Percentiles rank a stretch among this genome's conserved stretches.
phyloP scores from a whole-genome alignment of 2,797 vertebrate species.

The Tokudaia muenninki region DNA sequence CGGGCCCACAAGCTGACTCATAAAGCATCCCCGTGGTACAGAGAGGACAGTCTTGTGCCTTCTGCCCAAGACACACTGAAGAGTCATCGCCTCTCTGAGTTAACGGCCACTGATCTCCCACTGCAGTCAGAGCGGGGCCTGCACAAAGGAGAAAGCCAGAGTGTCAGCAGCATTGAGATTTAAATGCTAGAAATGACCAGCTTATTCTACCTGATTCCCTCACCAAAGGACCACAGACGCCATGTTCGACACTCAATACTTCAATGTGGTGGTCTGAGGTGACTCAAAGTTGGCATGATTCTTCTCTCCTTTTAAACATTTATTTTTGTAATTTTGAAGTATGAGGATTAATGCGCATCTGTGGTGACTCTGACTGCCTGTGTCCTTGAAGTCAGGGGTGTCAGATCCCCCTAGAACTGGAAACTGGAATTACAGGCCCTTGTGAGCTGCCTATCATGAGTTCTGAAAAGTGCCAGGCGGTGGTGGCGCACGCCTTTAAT shows the following conservation, averaged over 20 bases:
- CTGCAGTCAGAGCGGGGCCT: accelerated
- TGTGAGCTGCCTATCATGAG: background rate
- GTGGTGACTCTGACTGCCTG: background rate
- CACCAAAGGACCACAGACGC: accelerated
- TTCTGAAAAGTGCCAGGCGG: background rate
- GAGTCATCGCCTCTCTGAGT: accelerated
- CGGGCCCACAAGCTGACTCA: background rate
- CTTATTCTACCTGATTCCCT: accelerated
- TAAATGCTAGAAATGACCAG: accelerated
- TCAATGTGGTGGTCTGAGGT: accelerated
- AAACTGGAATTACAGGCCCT: background rate
- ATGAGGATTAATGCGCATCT: too few species aligned
- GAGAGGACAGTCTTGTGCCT: background rate
- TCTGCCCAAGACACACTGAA: background rate
- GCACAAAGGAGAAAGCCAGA: background rate
- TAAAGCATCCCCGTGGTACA: accelerated
- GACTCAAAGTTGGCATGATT: accelerated
- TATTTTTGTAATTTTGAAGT: background rate
- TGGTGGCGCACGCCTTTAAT: too few species aligned
- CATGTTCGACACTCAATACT: accelerated
- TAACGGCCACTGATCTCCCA: background rate
- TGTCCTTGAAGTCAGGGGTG: background rate
- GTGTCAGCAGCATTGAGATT: background rate
- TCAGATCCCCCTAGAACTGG: background rate
- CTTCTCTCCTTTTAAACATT: background rate